Base-by-base conservation (phyloP, 2,888 invertebrate species). In the Ptilodon capucinus region DNA sequence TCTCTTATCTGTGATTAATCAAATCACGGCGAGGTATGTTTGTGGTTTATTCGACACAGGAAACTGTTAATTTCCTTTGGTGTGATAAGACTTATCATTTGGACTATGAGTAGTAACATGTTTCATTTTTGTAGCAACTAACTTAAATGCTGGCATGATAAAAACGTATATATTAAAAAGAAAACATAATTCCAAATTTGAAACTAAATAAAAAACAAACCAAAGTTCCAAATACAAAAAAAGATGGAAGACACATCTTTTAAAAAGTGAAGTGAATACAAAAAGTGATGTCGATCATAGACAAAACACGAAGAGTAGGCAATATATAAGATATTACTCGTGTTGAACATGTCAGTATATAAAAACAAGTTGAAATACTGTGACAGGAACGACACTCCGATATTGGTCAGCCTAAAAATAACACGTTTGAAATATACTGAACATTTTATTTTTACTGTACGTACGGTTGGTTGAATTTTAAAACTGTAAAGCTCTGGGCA, bases 21-120 rank as follows among this genome's bases (percentile, higher is more conserved):
- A 52, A 58, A 60, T 65, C 63, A 60, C 41, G 44, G 40, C 48
- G 28, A 54, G 47, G 49, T 49, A 38, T 19, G 51, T 55, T 42
- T 44, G 35, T 39, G 44, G 34, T 45, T 18, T 11, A 46, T 25
- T 36, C 19, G 30, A 28, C 40, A 32, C 55, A 52, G 48, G 54
- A 50, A 58, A 51, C 39, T 40, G 40, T 28, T 47, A 40, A 45
- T 51, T 52, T 48, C 48, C 46, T 47, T 16, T 16, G 7, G 35
- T 35, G 44, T 46, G 51, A 51, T 48, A 40, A 43, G 14, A 32
- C 32, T 48, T 55, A 55, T 48, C 46, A 48, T 28, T 28, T n/a
- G 39, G 35, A 23, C 16, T 32, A 45, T 40, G 21, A 17, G 34
- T 21, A 19, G 7, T 19, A 16, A n/a, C 2, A n/a, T 8, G n/a